Percentiles rank a stretch among this genome's conserved stretches.
Conservation (phyloP, 2,797 vertebrate genomes). For the Mycteria americana region DNA sequence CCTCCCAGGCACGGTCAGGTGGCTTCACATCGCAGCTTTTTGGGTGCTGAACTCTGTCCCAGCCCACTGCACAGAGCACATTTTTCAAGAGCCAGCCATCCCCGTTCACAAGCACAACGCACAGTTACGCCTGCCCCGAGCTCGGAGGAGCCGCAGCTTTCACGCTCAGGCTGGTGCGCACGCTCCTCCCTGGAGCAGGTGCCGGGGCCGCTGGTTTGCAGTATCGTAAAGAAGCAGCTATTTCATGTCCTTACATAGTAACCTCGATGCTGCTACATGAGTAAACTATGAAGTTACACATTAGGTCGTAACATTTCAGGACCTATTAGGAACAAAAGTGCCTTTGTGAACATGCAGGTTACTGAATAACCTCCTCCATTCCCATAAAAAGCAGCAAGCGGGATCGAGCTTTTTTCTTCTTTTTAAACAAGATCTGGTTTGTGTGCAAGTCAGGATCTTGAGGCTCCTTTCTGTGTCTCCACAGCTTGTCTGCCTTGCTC, state of each 20-base stretch:
- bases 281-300: constrained; percentile 71
- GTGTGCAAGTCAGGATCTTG: not conserved
- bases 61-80: not conserved
- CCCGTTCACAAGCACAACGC: rapidly evolving
- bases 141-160: not conserved
- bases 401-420: not conserved
- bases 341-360: constrained; percentile 60
- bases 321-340: constrained; percentile 66
- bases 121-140: not conserved
- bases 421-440: not conserved
- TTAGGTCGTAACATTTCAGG: constrained; percentile 68
- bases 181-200: not conserved
- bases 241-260: constrained; percentile 51
- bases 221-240: not conserved
- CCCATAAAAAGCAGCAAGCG: constrained; percentile 13
- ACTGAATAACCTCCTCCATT: constrained; percentile 58
- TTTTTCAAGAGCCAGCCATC: not conserved
- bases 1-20: not conserved
- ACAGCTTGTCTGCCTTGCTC: not conserved
- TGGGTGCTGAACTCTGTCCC: not conserved
- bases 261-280: constrained; percentile 55
- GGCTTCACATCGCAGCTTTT: not conserved
- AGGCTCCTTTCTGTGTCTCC: not conserved
- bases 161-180: not conserved
- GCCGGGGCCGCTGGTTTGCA: not conserved